phyloP scores from a whole-genome alignment of 2,888 invertebrate species.

The Hirtodrosophila confusa region DNA sequence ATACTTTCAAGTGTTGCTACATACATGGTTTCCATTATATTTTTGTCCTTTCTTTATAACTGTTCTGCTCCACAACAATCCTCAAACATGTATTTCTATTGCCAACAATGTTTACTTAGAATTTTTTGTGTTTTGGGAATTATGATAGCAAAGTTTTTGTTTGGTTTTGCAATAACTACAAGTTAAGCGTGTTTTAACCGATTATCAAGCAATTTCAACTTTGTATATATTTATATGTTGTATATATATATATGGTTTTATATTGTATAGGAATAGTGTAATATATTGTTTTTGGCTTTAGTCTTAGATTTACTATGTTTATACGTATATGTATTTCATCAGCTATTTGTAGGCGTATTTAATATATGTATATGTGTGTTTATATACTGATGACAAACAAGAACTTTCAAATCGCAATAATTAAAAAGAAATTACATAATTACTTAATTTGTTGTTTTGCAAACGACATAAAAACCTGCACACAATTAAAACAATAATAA shows the following conservation, averaged over 20 bases:
- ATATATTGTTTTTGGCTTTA: slow-evolving; percentile 71
- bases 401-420: slow-evolving; percentile 24
- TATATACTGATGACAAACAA: slow-evolving; percentile 25
- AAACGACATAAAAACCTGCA: slow-evolving; percentile 69
- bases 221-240: slow-evolving; percentile 38
- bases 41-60: slow-evolving; percentile 41
- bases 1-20: slow-evolving; percentile 68
- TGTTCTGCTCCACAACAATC: slow-evolving; percentile 23
- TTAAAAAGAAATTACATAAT: slow-evolving; percentile 38
- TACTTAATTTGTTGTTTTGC: slow-evolving; percentile 67
- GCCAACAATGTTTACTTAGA: slow-evolving; percentile 16
- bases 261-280: slow-evolving; percentile 48
- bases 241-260: slow-evolving; percentile 31
- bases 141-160: slow-evolving; percentile 37
- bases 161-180: slow-evolving; percentile 46
- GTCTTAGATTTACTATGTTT: slow-evolving; percentile 70
- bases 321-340: slow-evolving; percentile 52
- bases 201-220: slow-evolving; percentile 79
- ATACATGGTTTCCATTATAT: neutral
- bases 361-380: slow-evolving; percentile 22
- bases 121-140: slow-evolving; percentile 22
- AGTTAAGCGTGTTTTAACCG: slow-evolving; percentile 67
- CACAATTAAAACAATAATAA: slow-evolving; percentile 63
- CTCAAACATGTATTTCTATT: slow-evolving; percentile 5
- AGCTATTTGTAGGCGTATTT: slow-evolving; percentile 39